Conservation (phyloP, 2,797 vertebrate genomes). For the Danio albolineatus region DNA sequence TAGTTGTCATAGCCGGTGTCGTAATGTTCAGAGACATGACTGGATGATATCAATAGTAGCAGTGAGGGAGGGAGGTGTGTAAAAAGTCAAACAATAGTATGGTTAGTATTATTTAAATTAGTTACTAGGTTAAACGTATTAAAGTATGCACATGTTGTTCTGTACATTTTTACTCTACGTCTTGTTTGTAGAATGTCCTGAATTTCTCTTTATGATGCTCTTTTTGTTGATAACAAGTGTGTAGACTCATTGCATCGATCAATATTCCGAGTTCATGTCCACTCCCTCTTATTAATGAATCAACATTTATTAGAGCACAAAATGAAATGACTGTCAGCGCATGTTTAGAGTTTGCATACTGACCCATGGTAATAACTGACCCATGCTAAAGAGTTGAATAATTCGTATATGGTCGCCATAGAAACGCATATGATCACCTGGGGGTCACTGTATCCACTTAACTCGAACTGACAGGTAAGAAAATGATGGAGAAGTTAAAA, state of each 20-base stretch:
- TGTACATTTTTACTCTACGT: too few species aligned
- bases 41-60: constrained; percentile 60
- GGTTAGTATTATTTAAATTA: background rate
- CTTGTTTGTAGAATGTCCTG: background rate
- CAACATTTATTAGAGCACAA: background rate
- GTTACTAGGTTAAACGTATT: background rate
- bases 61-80: constrained; percentile 39
- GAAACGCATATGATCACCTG: constrained; percentile 70
- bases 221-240: background rate
- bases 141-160: background rate
- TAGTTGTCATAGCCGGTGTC: constrained; percentile 72
- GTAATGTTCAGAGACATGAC: constrained; percentile 67
- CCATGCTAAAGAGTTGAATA: constrained; percentile 71
- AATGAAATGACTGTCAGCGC: background rate
- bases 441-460: constrained; percentile 68
- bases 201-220: background rate
- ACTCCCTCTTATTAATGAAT: background rate
- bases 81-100: background rate
- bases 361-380: constrained; percentile 66
- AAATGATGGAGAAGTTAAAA: constrained; percentile 55
- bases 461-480: constrained; percentile 69
- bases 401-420: constrained; percentile 74
- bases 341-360: constrained; percentile 18
- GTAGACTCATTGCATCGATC: background rate
- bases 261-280: background rate